phyloP scores from a whole-genome alignment of 35 echinoderm and acorn worm genomes.

The Apostichopus californicus region DNA sequence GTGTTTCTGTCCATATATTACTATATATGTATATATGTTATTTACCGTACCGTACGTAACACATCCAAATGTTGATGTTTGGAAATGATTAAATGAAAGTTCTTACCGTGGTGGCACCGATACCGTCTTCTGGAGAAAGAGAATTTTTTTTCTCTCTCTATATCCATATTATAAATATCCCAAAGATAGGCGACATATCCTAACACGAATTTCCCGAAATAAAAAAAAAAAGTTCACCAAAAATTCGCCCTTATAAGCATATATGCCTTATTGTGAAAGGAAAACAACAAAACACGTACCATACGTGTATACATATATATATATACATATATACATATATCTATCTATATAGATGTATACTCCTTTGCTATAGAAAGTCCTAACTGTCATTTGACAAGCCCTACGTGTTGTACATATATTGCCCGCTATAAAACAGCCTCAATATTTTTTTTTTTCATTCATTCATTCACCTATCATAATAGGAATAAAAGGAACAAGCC shows the following conservation, averaged over 20 bases:
- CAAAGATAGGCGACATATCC: background rate
- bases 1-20: too few relatives aligned
- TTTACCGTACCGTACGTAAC: too few relatives aligned
- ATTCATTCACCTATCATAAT: slow-evolving; percentile 55
- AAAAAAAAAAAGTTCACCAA: too few relatives aligned
- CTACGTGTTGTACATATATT: slow-evolving; percentile 39
- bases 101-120: background rate
- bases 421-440: slow-evolving; percentile 22
- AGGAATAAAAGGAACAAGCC: slow-evolving; percentile 53
- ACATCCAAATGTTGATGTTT: too few relatives aligned
- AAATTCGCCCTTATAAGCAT: too few relatives aligned
- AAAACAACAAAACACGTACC: background rate
- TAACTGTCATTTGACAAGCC: slow-evolving; percentile 7
- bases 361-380: slow-evolving; percentile 3
- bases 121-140: background rate
- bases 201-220: background rate
- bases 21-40: too few relatives aligned
- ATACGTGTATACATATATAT: background rate
- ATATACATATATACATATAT: background rate
- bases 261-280: too few relatives aligned
- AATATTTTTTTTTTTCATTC: background rate
- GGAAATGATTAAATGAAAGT: background rate
- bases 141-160: background rate
- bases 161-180: background rate
- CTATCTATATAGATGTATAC: background rate